Conservation (phyloP, 2,888 invertebrate species). For the Cyaniris semiargus region DNA sequence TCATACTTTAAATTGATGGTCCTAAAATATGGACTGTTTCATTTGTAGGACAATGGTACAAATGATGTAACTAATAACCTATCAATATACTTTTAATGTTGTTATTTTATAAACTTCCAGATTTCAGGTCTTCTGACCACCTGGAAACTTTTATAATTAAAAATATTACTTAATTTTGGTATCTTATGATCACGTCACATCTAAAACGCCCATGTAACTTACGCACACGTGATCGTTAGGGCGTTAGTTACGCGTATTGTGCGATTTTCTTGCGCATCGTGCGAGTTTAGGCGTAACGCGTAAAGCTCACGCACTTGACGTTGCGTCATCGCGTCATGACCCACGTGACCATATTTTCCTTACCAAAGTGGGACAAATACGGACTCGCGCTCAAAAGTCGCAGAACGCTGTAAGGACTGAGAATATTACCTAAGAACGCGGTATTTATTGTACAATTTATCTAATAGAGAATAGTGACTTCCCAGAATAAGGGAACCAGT, state of each 20-base stretch:
- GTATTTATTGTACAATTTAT: too few relatives aligned
- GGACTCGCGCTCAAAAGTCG: too few relatives aligned
- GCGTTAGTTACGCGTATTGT: conserved; percentile 9
- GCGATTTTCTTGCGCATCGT: not conserved
- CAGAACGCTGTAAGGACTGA: too few relatives aligned
- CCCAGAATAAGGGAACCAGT: too few relatives aligned
- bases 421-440: too few relatives aligned
- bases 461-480: too few relatives aligned
- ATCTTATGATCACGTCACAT: not conserved
- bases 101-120: not conserved
- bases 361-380: too few relatives aligned
- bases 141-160: not conserved
- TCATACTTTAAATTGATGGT: too few relatives aligned
- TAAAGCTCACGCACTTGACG: conserved; percentile 13
- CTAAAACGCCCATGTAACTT: not conserved
- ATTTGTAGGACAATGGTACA: too few relatives aligned
- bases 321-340: not conserved
- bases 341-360: not conserved
- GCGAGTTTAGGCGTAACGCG: conserved; percentile 3
- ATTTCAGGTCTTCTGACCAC: not conserved
- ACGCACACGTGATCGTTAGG: not conserved
- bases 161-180: not conserved
- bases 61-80: too few relatives aligned
- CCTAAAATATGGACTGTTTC: too few relatives aligned
- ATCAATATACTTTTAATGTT: not conserved